Base-by-base conservation (phyloP, 2,797 vertebrate species). In the Hemitrygon akajei region DNA sequence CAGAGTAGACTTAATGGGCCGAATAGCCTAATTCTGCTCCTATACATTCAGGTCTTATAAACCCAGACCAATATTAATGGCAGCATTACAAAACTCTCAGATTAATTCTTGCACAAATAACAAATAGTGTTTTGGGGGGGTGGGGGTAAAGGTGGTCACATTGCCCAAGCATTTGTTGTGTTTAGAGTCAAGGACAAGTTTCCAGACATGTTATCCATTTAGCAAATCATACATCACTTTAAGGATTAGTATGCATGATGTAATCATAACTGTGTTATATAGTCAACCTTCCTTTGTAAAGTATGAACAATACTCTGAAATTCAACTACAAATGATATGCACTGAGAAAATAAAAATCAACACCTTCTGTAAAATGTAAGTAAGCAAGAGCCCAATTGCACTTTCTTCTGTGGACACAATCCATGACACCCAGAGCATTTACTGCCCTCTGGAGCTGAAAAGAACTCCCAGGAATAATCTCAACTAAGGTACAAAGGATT, bases 401-500 rank as follows among this genome's bases (percentile, higher is more conserved):
- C 37, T 47, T 91, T 73, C 37, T 71, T 91, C 69, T 73, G 10
- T 14, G 40, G 25, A 34, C 22, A 34, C 22, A 91, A 91, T 40
- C n/a, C 37, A 47, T 73, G 37, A 37, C 27, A 91, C 12, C 66
- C 69, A 73, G 89, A 93, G 30, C 84, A 93, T 94, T 95, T 95
- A 96, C 95, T 96, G 96, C 97, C 97, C 96, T 95, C 97, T 97
- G 96, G 96, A 86, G 97, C 94, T 80, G 93, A 66, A 95, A 56
- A 91, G 7, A 40, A 10, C 40, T 73, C 40, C 27, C 89, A 89
- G 30, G 63, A 89, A n/a, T 89, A 11, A 89, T 34, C 60, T n/a
- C 5, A 91, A 9, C 40, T 37, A 37, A 71, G 14, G 10, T 89
- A 34, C n/a, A 73, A 91, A 27, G 11, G 3, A 18, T 60, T 37